Base-by-base conservation (phyloP, 1,140 invertebrate species). In the Pygmarrhopalites habei region DNA sequence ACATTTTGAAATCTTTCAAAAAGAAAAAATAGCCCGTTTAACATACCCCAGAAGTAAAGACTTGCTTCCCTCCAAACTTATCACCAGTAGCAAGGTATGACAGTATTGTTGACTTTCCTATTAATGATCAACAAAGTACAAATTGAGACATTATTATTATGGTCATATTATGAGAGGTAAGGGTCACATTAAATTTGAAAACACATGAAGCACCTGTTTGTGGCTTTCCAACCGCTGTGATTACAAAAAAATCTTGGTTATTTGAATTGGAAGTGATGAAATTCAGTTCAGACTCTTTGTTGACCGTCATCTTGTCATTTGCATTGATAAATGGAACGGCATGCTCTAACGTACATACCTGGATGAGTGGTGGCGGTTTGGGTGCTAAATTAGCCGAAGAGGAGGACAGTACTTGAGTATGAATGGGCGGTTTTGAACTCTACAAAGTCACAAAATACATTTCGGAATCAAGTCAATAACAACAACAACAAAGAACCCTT, bases 21-120 rank as follows among this genome's bases (percentile, higher is more conserved):
- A n/a, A n/a, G n/a, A n/a, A n/a, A n/a, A n/a, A n/a, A n/a, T n/a
- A n/a, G n/a, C n/a, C n/a, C n/a, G n/a, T n/a, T n/a, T n/a, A n/a
- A n/a, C n/a, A n/a, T n/a, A n/a, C n/a, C n/a, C n/a, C n/a, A n/a
- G 51, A 17, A 15, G 46, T 41, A 59, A 69, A 69, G 21, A 69
- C 59, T 25, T 56, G 49, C 23, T 19, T 55, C 23, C 5, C 21
- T n/a, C 66, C 62, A 58, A 60, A 63, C 30, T 30, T 49, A 0
- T 55, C 39, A 4, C 39, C 39, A 1, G 39, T 35, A 12, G 58
- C 64, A 44, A 69, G 30, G 30, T 58, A 69, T 35, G 67, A 69
- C 12, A 69, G 26, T 21, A 69, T 49, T 12, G 60, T 56, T n/a
- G 63, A 69, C 57, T 69, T 69, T 14, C 63, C 67, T 69, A 46